A percentile compares a stretch with the other conserved stretches of the same genome.
phyloP scores from a whole-genome alignment of 2,113 vertebrate species.

The Arenaria interpres region DNA sequence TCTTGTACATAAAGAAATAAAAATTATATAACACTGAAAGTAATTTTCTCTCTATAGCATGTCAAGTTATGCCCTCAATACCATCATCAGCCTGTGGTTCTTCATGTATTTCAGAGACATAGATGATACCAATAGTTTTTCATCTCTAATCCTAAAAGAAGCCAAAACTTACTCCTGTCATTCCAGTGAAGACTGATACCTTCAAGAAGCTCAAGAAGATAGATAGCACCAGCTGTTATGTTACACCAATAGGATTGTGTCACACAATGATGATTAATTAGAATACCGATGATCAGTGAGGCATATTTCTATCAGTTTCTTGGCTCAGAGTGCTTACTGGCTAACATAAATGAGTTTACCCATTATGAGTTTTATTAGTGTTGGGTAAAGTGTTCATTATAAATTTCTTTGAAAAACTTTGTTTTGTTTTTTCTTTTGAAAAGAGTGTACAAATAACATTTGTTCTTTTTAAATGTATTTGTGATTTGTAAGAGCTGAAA shows the following conservation, averaged over 20 bases:
- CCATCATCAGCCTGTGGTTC: neutral
- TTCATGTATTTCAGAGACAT: neutral
- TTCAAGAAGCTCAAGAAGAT: neutral
- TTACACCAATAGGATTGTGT: neutral
- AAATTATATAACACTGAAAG: neutral
- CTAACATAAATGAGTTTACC: neutral
- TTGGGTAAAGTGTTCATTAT: neutral
- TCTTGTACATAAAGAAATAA: neutral
- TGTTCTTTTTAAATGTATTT: neutral
- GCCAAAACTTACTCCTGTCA: neutral
- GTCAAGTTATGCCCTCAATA: neutral
- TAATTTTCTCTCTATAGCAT: neutral
- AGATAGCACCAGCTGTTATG: neutral
- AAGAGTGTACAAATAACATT: neutral
- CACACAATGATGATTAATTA: neutral
- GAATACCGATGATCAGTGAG: neutral
- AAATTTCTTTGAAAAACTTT: neutral
- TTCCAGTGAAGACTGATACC: neutral
- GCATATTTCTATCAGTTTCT: neutral
- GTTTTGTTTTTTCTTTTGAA: neutral
- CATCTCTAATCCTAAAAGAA: neutral
- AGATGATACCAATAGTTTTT: neutral
- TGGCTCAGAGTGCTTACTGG: neutral
- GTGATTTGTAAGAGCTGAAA: neutral
- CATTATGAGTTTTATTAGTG: neutral